These are phyloP conservation scores for Mesorhabditis spiculigera DNA, from an alignment of 2,888 invertebrate genomes.

Conservation along the genomic window DNA sequence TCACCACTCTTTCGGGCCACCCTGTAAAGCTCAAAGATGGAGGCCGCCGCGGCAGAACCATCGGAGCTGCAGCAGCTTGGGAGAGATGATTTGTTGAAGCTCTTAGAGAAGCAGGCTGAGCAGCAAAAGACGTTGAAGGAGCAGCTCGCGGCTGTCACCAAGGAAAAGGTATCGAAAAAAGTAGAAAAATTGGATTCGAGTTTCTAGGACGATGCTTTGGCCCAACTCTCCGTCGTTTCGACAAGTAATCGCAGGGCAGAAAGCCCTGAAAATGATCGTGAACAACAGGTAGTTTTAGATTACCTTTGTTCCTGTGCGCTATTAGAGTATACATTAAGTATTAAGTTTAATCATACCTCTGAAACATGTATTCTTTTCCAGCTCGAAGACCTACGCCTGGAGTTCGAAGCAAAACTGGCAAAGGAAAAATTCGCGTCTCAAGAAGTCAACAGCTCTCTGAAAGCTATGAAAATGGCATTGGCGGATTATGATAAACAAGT, in stretches of 20 bases:
- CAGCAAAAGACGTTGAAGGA: no score
- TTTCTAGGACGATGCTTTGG: neutral
- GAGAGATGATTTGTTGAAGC: no score
- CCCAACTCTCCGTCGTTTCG: neutral
- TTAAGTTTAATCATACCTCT: neutral
- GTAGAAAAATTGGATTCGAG: no score
- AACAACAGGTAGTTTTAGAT: neutral
- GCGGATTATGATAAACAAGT: constrained; percentile 4
- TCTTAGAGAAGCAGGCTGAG: no score
- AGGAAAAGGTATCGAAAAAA: no score
- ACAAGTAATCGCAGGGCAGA: neutral
- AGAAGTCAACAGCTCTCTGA: neutral
- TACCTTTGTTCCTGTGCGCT: no score
- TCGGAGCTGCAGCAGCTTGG: no score
- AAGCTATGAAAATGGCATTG: neutral
- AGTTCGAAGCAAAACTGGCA: neutral
- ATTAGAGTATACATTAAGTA: neutral
- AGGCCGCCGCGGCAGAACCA: no score
- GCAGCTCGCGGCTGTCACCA: no score
- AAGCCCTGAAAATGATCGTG: neutral
- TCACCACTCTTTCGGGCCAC: no score
- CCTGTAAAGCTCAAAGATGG: no score
- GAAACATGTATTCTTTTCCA: neutral
- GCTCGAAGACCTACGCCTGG: neutral
- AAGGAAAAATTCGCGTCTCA: neutral